Conservation (phyloP, 2,797 vertebrate genomes). For the Argyrosomus regius region DNA sequence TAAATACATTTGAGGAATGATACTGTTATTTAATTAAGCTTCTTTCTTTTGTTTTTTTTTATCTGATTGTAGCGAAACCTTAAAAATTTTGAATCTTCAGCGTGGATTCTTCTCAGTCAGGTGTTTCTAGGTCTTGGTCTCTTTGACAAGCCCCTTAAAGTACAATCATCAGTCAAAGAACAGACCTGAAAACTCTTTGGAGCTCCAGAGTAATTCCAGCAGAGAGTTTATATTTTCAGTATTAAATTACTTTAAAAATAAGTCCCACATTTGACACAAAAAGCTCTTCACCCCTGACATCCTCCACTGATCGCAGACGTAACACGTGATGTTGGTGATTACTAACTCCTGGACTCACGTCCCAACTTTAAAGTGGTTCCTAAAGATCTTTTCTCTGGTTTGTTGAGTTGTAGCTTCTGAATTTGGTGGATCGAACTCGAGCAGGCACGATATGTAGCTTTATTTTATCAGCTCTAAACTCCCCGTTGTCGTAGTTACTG, state of each 20-base stretch:
- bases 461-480: slow-evolving; percentile 26
- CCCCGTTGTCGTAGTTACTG: not conserved
- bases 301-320: not conserved
- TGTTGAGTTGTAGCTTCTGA: slow-evolving; percentile 47
- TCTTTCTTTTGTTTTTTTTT: slow-evolving; percentile 58
- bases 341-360: not conserved
- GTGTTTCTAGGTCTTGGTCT: slow-evolving; percentile 56
- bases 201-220: slow-evolving; percentile 27
- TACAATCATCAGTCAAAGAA: slow-evolving; percentile 65
- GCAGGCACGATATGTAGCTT: slow-evolving; percentile 70
- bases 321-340: not conserved
- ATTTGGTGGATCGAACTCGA: slow-evolving; percentile 50
- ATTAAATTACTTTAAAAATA: slow-evolving; percentile 40
- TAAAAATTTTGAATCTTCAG: slow-evolving; percentile 55
- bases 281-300: not conserved
- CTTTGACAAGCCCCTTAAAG: slow-evolving; percentile 46
- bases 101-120: slow-evolving; percentile 60
- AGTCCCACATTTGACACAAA: slow-evolving; percentile 23
- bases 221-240: slow-evolving; percentile 63
- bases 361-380: not conserved
- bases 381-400: slow-evolving; percentile 8
- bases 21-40: slow-evolving; percentile 83
- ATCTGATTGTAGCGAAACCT: slow-evolving; percentile 70
- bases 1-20: slow-evolving; percentile 79
- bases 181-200: slow-evolving; percentile 30